These are phyloP conservation scores for Mythimna pallens DNA, from an alignment of 2,888 invertebrate species.

Conservation along the genomic window DNA sequence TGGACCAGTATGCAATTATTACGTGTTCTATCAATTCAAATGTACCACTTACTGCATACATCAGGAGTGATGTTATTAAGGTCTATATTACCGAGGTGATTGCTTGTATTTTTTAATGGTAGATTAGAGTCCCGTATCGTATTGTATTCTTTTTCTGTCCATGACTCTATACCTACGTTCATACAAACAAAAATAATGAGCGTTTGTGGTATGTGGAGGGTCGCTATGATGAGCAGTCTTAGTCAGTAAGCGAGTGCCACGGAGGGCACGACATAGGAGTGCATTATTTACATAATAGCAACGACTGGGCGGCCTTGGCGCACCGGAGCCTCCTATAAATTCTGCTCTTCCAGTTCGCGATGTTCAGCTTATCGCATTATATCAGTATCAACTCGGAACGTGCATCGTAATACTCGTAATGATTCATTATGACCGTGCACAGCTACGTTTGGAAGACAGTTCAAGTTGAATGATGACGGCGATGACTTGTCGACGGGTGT, in stretches of 20 bases:
- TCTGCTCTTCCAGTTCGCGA: constrained; percentile 67
- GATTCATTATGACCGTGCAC: constrained; percentile 66
- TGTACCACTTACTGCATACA: constrained; percentile 51
- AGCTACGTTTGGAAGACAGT: constrained; percentile 65
- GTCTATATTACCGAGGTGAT: constrained; percentile 43
- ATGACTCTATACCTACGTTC: constrained; percentile 1
- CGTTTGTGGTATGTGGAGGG: constrained; percentile 52
- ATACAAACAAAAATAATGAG: constrained; percentile 33
- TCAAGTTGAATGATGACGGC: constrained; percentile 78
- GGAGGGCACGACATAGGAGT: constrained; percentile 70
- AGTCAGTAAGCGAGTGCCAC: constrained; percentile 55
- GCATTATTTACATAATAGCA: constrained; percentile 86
- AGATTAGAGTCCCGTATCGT: constrained; percentile 23
- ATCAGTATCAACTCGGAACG: constrained; percentile 63
- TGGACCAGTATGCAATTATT: constrained; percentile 60
- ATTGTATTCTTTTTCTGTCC: constrained; percentile 13
- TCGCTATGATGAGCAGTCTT: constrained; percentile 52
- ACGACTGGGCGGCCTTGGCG: constrained; percentile 84
- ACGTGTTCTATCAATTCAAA: constrained; percentile 58
- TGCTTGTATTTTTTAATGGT: constrained; percentile 25
- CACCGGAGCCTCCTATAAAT: constrained; percentile 70
- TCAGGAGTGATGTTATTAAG: constrained; percentile 49
- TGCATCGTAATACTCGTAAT: constrained; percentile 65
- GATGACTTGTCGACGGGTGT: constrained; percentile 80
- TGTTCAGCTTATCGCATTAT: constrained; percentile 67